phyloP scores from a whole-genome alignment of 1,140 invertebrate genomes.

The Drosophila varians region DNA sequence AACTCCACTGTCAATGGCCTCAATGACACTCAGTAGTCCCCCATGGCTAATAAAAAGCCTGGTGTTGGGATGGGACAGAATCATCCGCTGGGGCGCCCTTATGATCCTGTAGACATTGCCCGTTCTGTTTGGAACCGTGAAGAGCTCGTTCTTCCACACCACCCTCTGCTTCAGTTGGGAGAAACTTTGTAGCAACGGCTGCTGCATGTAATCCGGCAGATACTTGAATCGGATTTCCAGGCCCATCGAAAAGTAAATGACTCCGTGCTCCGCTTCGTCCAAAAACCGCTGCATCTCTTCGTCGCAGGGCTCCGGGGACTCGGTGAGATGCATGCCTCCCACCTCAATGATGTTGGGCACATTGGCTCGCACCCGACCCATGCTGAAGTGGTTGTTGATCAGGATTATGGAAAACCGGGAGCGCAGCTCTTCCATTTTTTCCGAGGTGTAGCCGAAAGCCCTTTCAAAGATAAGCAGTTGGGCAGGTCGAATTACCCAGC shows the following conservation, averaged over 20 bases:
- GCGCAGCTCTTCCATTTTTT: slow-evolving; percentile 19
- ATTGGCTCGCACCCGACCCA: slow-evolving; percentile 53
- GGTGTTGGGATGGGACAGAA: slow-evolving; percentile 75
- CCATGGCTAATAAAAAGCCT: slow-evolving; percentile 49
- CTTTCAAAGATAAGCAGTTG: slow-evolving; percentile 65
- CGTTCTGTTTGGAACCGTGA: slow-evolving; percentile 52
- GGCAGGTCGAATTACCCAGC: slow-evolving; percentile 30
- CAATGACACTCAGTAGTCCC: slow-evolving; percentile 38
- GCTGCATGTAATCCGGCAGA: slow-evolving; percentile 84
- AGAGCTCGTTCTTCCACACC: slow-evolving; percentile 85
- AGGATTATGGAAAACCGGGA: slow-evolving; percentile 50
- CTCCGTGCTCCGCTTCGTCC: slow-evolving; percentile 85
- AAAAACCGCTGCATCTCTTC: slow-evolving; percentile 83
- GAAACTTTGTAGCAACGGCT: slow-evolving; percentile 28
- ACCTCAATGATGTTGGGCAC: slow-evolving; percentile 79
- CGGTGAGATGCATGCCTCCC: slow-evolving; percentile 85
- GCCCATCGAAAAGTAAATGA: slow-evolving; percentile 87
- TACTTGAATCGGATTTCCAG: slow-evolving; percentile 85
- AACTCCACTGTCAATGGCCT: slow-evolving; percentile 18
- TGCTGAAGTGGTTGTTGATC: slow-evolving; percentile 61
- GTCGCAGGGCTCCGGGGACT: slow-evolving; percentile 62
- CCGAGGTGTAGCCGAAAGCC: slow-evolving; percentile 47
- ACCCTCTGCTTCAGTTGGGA: slow-evolving; percentile 73
- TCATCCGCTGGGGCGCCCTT: slow-evolving; percentile 84
- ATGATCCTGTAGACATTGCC: slow-evolving; percentile 87